These are phyloP conservation scores for Petrolisthes manimaculis DNA, from an alignment of 2,888 invertebrate species.

Conservation along the genomic window DNA sequence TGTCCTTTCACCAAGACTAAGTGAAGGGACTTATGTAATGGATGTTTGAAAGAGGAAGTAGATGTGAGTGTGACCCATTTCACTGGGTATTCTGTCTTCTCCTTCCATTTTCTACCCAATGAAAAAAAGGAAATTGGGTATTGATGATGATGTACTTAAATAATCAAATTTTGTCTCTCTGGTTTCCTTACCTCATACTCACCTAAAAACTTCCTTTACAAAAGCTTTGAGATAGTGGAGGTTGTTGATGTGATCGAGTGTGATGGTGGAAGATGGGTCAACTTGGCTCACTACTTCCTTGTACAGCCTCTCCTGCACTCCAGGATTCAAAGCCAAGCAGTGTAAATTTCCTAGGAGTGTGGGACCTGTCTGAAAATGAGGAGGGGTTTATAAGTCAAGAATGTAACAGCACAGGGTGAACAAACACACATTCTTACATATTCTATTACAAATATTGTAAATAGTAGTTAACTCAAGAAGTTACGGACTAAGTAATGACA, in stretches of 20 bases:
- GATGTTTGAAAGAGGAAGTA: no score
- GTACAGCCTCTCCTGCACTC: slow-evolving; percentile 71
- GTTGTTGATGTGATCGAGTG: slow-evolving; percentile 69
- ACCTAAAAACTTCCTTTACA: slow-evolving; percentile 76
- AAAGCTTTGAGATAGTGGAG: slow-evolving; percentile 76
- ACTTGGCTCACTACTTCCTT: slow-evolving; percentile 69
- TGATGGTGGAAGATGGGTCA: slow-evolving; percentile 69
- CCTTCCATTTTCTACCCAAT: no score
- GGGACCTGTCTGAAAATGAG: slow-evolving; percentile 71
- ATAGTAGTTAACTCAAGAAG: no score
- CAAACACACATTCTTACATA: not conserved
- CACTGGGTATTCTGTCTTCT: no score
- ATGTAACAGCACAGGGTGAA: not conserved
- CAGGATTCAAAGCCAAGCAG: slow-evolving; percentile 71
- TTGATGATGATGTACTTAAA: no score
- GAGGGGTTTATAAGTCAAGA: not conserved
- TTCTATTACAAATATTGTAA: no score
- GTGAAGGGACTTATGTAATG: no score
- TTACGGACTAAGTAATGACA: no score
- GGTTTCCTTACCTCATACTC: slow-evolving; percentile 14
- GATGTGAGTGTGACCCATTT: no score
- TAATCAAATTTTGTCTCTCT: no score
- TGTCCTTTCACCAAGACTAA: no score
- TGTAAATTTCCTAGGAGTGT: slow-evolving; percentile 71
- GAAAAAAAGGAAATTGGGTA: no score